phyloP scores from a whole-genome alignment of 2,888 invertebrate species.

The Unio delphinus region DNA sequence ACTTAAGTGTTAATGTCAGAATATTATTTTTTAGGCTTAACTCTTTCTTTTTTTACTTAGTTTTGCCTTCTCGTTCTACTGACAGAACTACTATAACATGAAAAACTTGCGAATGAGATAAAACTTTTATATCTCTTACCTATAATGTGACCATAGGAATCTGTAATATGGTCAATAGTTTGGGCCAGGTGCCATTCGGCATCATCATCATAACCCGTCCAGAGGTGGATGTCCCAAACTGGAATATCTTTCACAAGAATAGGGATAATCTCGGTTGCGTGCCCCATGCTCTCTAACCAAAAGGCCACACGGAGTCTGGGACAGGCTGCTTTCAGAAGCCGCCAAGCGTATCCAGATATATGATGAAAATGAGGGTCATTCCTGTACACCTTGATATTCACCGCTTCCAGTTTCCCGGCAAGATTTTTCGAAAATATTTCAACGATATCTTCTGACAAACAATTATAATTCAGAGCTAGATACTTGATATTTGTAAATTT shows the following conservation, averaged over 20 bases:
- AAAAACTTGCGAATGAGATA: no score
- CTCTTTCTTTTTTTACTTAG: no score
- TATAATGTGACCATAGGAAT: conserved; percentile 31
- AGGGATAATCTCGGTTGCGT: conserved; percentile 37
- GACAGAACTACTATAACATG: no score
- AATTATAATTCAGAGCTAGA: conserved; percentile 57
- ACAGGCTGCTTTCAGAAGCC: conserved; percentile 36
- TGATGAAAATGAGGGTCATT: conserved; percentile 57
- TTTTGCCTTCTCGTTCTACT: no score
- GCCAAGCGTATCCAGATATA: conserved; percentile 49
- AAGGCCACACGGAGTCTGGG: conserved; percentile 48
- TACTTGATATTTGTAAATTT: conserved; percentile 49
- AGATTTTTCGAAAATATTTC: conserved; percentile 42
- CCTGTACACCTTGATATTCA: conserved; percentile 52
- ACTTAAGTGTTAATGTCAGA: no score
- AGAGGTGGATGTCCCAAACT: conserved; percentile 53
- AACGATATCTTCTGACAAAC: conserved; percentile 51
- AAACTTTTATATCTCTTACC: conserved; percentile 28
- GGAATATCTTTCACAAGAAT: conserved; percentile 53
- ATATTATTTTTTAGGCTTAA: no score
- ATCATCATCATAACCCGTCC: conserved; percentile 60
- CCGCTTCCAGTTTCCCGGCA: conserved; percentile 40
- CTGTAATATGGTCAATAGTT: conserved; percentile 44
- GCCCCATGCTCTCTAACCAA: conserved; percentile 57
- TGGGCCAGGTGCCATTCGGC: conserved; percentile 48